Evolutionary conservation across 2,797 vertebrate genomes (phyloP).

Genomic region (Coregonus sp.): DNA sequence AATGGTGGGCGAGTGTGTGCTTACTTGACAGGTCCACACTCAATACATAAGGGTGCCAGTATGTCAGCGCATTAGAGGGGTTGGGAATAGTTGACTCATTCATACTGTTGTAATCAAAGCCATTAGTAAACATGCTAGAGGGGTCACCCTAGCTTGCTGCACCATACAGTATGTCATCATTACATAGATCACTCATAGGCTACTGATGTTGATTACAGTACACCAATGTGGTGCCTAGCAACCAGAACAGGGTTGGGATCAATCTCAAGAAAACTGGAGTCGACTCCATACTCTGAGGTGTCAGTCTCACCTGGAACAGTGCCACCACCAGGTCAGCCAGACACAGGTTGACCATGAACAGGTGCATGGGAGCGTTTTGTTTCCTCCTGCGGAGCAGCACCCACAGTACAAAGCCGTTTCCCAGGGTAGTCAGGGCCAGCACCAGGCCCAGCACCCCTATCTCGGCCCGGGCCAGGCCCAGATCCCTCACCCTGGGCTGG

Average conservation of each 20-base stretch:
- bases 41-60: neutral
- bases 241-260: neutral
- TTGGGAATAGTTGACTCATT: neutral
- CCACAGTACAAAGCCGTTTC: slow-evolving; percentile 86
- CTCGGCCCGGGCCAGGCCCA: slow-evolving; percentile 78
- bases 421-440: slow-evolving; percentile 82
- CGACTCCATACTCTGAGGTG: slow-evolving; percentile 24
- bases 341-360: slow-evolving; percentile 90
- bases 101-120: neutral
- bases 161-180: neutral
- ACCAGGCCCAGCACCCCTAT: slow-evolving; percentile 81
- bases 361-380: slow-evolving; percentile 87
- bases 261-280: neutral
- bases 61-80: neutral
- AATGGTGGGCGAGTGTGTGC: neutral
- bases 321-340: slow-evolving; percentile 90
- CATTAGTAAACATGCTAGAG: slow-evolving; percentile 1
- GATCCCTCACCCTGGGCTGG: slow-evolving; percentile 55
- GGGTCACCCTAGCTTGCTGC: neutral
- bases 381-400: slow-evolving; percentile 81
- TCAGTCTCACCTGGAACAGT: slow-evolving; percentile 83
- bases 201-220: neutral
- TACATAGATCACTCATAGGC: slow-evolving; percentile 8
- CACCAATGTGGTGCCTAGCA: slow-evolving; percentile 3
- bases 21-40: neutral